Evolutionary conservation across 2,797 vertebrate species (phyloP).

Genomic region (Sebastolobus alascanus): DNA sequence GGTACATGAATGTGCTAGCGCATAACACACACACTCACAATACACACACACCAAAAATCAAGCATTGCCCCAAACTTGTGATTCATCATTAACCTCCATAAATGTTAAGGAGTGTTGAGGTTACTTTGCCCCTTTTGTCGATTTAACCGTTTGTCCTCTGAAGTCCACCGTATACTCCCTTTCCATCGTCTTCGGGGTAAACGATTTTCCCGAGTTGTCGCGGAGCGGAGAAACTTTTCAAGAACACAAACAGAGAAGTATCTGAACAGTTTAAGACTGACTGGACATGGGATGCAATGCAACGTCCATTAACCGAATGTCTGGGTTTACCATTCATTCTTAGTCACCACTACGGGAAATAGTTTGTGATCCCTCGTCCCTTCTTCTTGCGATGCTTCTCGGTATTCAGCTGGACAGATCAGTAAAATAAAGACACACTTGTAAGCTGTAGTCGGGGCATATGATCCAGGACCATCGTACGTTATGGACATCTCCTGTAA

Average conservation of each 20-base stretch:
- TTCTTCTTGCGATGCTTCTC: neutral
- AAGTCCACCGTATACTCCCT: slow-evolving; percentile 20
- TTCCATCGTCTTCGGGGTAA: slow-evolving; percentile 1
- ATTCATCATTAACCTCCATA: slow-evolving; percentile 46
- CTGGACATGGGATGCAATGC: neutral
- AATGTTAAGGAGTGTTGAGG: slow-evolving; percentile 50
- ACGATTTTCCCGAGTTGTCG: neutral
- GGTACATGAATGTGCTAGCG: slow-evolving; percentile 19
- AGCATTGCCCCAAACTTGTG: slow-evolving; percentile 51
- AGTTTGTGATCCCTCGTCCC: neutral
- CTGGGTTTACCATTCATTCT: slow-evolving; percentile 16
- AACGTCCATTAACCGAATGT: neutral
- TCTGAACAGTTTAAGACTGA: neutral
- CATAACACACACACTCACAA: slow-evolving; percentile 1
- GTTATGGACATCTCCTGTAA: neutral
- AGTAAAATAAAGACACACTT: slow-evolving; percentile 15
- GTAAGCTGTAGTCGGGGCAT: neutral
- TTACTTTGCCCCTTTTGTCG: slow-evolving; percentile 40
- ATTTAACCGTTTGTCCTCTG: slow-evolving; percentile 29
- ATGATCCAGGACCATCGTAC: neutral
- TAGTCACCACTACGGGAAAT: neutral
- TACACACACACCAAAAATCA: slow-evolving; percentile 45
- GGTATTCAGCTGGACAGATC: neutral
- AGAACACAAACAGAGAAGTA: slow-evolving; percentile 5
- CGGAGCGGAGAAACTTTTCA: neutral